Evolutionary conservation across 2,113 vertebrate species (phyloP), one percentile per base, ranked within the genome.

Genomic region (Apistogramma diplotaenia): DNA sequence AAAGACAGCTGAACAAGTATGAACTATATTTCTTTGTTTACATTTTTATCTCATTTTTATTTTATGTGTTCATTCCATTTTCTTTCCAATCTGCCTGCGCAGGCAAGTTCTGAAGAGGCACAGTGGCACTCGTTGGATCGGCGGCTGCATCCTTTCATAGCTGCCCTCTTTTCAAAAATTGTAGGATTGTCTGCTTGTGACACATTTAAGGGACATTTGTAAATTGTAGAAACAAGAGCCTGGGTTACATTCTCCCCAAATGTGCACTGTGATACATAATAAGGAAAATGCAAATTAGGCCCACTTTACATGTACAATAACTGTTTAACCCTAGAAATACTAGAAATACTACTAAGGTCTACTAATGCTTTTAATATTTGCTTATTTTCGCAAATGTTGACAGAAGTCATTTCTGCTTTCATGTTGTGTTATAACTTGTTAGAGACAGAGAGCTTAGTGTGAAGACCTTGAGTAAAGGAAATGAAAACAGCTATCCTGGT

Each of bases 101-200:
- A 49, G 40, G 23, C 23, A 25, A 29, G 62, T 29, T 70, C 49
- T 49, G 27, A 70, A 49, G 23, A 12, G 62, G 40, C 23, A 29
- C 23, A 0, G 19, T 67, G 5, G 0, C 40, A 67, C 23, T 46
- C 23, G 4, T 70, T 7, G 19, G 9, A 12, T 49, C 1, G 0
- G 62, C 19, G 4, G 23, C 62, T 19, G 62, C 29, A 23, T 70
- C 62, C 62, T 70, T 70, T 70, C 29, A 70, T 70, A 70, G 23
- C 62, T 49, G 40, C 19, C 40, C 62, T 49, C 62, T 70, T 70
- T 70, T 49, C 23, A 49, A 49, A 43, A 70, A 23, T 40, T 70
- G 19, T 49, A 70, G 40, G 62, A 49, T 12, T 3, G 40, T 23
- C 62, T 70, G 40, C 62, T 70, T 49, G 40, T 19, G 40, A 70